Base-by-base conservation (phyloP, 2,797 vertebrate species). In the Varecia variegata region DNA sequence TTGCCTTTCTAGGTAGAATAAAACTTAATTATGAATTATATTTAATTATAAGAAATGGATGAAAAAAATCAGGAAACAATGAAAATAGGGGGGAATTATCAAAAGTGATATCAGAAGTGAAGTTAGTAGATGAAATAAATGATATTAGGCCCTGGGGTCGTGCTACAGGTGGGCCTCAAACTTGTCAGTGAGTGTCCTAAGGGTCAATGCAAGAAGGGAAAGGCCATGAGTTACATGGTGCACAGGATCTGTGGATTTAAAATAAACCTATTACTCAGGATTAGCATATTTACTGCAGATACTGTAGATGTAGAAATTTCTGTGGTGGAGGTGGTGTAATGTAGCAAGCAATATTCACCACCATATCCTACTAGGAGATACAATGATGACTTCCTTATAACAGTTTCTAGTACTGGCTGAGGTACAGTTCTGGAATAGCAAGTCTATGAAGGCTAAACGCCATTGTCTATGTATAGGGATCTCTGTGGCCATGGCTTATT, bases 1-100 rank as follows among this genome's bases (percentile, higher is more conserved):
- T 94, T 96, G 74, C 23, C 15, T 89, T 67, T 88, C 54, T 90
- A 70, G n/a, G n/a, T 76, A 80, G 58, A 77, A 40, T 30, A 67
- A 74, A 90, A 21, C 2, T 43, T 82, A 56, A 68, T 79, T 2
- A n/a, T 18, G 21, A 88, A 54, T 96, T 60, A 65, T 70, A 50
- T 86, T 97, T 71, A 38, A 79, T 82, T 50, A 30, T 92, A 82
- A 58, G 25, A 93, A 87, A 81, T 35, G 40, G 56, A 58, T 17
- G 17, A 71, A 76, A 70, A 80, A 90, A 52, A 62, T 32, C 20
- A 71, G 56, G 52, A 43, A 35, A 82, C 21, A 68, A 85, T 58
- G 93, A 90, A 87, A 87, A 92, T 50, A 50, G 35, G 15, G 79
- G n/a, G 18, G 21, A 73, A 52, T 14, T 54, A 90, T 17, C 73